These are phyloP conservation scores for Eustalomyia histrio DNA, from an alignment of 2,888 invertebrate species.

Conservation along the genomic window DNA sequence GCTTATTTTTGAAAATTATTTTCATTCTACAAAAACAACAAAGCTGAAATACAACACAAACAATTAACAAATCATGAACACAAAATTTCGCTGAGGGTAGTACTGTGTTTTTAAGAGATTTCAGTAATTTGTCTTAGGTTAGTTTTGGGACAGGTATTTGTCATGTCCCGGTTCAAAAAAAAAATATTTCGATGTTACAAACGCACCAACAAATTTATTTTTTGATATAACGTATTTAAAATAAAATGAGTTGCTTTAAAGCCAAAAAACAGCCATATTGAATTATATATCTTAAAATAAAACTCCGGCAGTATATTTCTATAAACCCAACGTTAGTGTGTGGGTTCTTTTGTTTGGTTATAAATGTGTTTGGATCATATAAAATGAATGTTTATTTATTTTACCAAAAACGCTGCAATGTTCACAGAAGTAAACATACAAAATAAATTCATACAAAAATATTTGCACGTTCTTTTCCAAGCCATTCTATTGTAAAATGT, in stretches of 20 bases:
- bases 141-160: too few relatives aligned
- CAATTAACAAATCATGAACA: too few relatives aligned
- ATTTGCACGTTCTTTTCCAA: neutral
- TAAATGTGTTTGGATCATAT: slow-evolving; percentile 6
- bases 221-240: too few relatives aligned
- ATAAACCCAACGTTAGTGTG: neutral
- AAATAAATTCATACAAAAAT: neutral
- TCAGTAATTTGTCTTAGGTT: too few relatives aligned
- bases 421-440: neutral
- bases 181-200: too few relatives aligned
- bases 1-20: too few relatives aligned
- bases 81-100: too few relatives aligned
- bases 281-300: slow-evolving; percentile 43
- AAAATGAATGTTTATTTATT: slow-evolving; percentile 7
- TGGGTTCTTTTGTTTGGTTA: neutral
- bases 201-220: too few relatives aligned
- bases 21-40: too few relatives aligned
- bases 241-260: slow-evolving; percentile 33
- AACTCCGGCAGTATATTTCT: slow-evolving; percentile 8
- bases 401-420: neutral
- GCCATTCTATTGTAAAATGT: neutral
- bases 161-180: too few relatives aligned
- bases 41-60: too few relatives aligned
- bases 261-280: slow-evolving; percentile 59
- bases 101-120: too few relatives aligned